Percentiles rank a stretch among this genome's conserved stretches.
Evolutionary conservation across 1,140 invertebrate genomes (phyloP).

Genomic region (Copidosoma floridanum): DNA sequence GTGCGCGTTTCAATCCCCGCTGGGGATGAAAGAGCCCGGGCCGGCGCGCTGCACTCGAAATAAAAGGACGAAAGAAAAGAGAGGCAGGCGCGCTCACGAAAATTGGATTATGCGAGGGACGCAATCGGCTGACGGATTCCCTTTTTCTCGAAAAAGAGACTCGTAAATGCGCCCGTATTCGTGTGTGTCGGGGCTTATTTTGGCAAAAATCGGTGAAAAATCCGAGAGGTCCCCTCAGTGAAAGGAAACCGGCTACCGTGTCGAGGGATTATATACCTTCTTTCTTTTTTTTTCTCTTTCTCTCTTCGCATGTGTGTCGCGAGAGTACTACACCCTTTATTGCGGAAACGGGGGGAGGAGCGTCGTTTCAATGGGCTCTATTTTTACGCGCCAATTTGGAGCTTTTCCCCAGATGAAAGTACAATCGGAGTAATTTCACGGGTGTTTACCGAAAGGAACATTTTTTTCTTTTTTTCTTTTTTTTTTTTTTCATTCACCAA

Average conservation of each 20-base stretch:
- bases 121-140: slow-evolving; percentile 48
- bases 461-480: no score
- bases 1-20: slow-evolving; percentile 19
- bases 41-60: no score
- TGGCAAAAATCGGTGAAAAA: slow-evolving; percentile 46
- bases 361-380: no score
- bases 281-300: no score
- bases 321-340: slow-evolving; percentile 24
- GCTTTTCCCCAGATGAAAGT: no score
- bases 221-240: slow-evolving; percentile 18
- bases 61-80: slow-evolving; percentile 21
- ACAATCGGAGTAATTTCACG: no score
- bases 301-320: neutral
- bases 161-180: slow-evolving; percentile 56
- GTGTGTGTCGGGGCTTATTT: slow-evolving; percentile 40
- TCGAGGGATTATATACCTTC: slow-evolving; percentile 31
- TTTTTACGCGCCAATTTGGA: no score
- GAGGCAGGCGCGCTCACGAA: slow-evolving; percentile 30
- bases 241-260: slow-evolving; percentile 27
- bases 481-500: no score
- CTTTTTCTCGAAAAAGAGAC: slow-evolving; percentile 51
- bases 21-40: neutral
- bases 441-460: no score
- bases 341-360: slow-evolving; percentile 30
- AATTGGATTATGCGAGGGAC: slow-evolving; percentile 46